A percentile compares a stretch with the other conserved stretches of the same genome.
These are phyloP conservation scores for Ichneumoninae sp. DNA, from an alignment of 2,888 invertebrate species.

Conservation along the genomic window DNA sequence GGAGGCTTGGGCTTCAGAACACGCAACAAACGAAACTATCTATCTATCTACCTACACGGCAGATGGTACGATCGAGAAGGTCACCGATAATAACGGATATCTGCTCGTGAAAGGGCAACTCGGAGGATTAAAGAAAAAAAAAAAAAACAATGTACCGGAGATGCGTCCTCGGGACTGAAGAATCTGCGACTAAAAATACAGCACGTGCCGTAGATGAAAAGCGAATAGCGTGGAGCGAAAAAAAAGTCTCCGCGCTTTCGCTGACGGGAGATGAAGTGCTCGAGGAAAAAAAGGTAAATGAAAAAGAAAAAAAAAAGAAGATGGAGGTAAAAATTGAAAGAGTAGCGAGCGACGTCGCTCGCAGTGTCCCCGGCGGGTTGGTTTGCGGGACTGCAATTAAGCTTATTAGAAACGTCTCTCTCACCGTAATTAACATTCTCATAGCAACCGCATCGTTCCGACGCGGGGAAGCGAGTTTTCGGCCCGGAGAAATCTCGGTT, in stretches of 20 bases:
- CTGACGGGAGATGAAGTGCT: not conserved
- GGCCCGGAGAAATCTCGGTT: not conserved
- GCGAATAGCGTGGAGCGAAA: not conserved
- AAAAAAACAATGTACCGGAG: not conserved
- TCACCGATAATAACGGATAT: not conserved
- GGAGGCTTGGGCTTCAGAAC: no score
- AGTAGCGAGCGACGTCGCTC: slow-evolving; percentile 12
- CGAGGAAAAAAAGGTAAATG: not conserved
- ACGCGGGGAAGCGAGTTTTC: not conserved
- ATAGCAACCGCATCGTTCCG: not conserved
- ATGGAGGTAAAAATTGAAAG: not conserved
- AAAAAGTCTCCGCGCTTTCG: slow-evolving; percentile 1
- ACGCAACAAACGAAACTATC: no score
- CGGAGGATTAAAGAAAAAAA: not conserved
- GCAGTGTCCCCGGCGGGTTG: slow-evolving; percentile 2
- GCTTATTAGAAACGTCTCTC: slow-evolving; percentile 55
- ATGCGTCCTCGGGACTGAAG: not conserved
- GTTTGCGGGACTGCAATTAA: slow-evolving; percentile 51
- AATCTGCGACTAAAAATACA: slow-evolving; percentile 30
- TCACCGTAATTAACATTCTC: slow-evolving; percentile 35
- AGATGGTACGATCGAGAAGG: not conserved
- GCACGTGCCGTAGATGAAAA: not conserved
- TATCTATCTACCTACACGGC: no score
- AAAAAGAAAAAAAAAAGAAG: slow-evolving; percentile 10
- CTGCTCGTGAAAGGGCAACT: not conserved